Conservation (phyloP, 2,113 vertebrate genomes). For the Dicentrarchus labrax region DNA sequence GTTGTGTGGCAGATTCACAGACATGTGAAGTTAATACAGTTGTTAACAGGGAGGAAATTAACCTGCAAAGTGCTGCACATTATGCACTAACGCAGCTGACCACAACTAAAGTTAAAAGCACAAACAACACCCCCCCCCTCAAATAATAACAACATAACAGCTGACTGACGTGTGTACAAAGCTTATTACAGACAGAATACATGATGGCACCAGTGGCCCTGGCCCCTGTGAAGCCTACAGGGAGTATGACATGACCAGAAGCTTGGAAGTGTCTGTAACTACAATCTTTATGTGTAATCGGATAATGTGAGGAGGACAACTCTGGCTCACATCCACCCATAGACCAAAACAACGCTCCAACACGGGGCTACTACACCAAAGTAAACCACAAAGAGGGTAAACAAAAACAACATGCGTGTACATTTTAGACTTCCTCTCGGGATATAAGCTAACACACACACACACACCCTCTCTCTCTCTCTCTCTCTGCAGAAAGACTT, state of each 20-base stretch:
- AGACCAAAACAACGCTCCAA: constrained; percentile 38
- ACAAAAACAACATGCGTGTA: not conserved
- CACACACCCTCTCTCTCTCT: not conserved
- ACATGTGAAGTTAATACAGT: not conserved
- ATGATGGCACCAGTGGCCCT: constrained; percentile 23
- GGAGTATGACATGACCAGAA: constrained; percentile 1
- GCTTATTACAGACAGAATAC: constrained; percentile 32
- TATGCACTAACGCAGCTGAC: not conserved
- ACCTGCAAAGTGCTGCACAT: constrained; percentile 1
- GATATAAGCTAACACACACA: not conserved
- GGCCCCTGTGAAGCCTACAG: constrained; percentile 6
- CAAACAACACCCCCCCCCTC: no score
- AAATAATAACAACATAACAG: constrained; percentile 66
- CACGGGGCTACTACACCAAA: not conserved
- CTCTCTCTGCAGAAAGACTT: constrained; percentile 24
- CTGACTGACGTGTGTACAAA: constrained; percentile 56
- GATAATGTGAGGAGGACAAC: constrained; percentile 35
- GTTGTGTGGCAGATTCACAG: constrained; percentile 14
- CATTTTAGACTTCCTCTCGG: not conserved
- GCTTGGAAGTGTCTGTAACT: constrained; percentile 26
- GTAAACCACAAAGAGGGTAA: not conserved
- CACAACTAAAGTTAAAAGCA: constrained; percentile 10
- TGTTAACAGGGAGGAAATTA: not conserved
- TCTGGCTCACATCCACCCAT: constrained; percentile 34
- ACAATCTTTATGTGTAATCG: constrained; percentile 54